phyloP scores from a whole-genome alignment of 53 echinoderm and acorn worm species.

The Mesocentrotus franciscanus region DNA sequence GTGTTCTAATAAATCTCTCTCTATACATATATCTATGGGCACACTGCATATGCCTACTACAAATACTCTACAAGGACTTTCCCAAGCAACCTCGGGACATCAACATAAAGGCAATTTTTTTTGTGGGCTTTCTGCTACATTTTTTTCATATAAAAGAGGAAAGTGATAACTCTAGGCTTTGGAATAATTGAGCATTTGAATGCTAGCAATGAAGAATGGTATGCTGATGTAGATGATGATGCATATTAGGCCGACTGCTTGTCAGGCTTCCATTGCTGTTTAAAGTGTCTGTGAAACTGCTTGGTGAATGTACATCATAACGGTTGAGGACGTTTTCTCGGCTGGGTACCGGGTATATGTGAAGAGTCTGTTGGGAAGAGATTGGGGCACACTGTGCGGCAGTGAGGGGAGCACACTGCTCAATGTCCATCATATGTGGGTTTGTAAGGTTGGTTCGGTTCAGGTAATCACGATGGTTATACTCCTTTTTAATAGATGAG shows the following conservation, averaged over 20 bases:
- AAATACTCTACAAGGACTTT: slow-evolving; percentile 22
- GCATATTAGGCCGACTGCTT: slow-evolving; percentile 54
- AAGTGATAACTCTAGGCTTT: slow-evolving; percentile 29
- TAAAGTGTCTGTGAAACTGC: slow-evolving; percentile 64
- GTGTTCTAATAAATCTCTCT: slow-evolving; percentile 58
- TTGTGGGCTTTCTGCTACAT: slow-evolving; percentile 28
- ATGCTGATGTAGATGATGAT: slow-evolving; percentile 66
- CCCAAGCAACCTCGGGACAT: neutral
- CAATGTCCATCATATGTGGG: slow-evolving; percentile 55
- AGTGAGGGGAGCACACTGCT: slow-evolving; percentile 61
- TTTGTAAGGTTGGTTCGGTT: slow-evolving; percentile 16
- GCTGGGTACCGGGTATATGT: slow-evolving; percentile 61
- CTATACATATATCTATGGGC: slow-evolving; percentile 61
- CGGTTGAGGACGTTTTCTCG: slow-evolving; percentile 66
- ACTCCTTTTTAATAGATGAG: slow-evolving; percentile 48
- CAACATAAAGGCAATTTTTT: slow-evolving; percentile 45
- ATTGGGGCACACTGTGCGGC: slow-evolving; percentile 48
- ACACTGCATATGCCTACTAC: slow-evolving; percentile 24
- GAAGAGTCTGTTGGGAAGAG: slow-evolving; percentile 62
- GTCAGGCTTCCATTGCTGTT: slow-evolving; percentile 64
- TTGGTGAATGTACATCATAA: slow-evolving; percentile 63
- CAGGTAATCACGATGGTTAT: slow-evolving; percentile 37
- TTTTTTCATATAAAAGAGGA: slow-evolving; percentile 59
- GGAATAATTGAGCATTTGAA: slow-evolving; percentile 10
- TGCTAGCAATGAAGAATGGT: slow-evolving; percentile 64